Conservation (phyloP, 2,888 invertebrate species). For the Hemithea aestivaria region DNA sequence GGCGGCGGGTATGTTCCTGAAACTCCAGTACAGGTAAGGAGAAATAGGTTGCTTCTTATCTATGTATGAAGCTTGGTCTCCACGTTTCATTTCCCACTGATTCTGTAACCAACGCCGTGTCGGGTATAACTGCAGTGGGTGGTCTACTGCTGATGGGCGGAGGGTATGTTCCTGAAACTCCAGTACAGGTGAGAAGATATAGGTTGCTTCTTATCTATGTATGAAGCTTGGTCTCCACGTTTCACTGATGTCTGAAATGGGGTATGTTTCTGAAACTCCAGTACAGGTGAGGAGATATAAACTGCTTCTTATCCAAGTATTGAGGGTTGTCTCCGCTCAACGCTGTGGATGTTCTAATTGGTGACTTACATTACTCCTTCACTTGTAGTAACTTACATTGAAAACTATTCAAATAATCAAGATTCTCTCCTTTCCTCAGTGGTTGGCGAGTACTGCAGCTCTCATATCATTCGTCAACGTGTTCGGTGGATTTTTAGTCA, state of each 20-base stretch:
- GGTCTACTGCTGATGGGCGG: slow-evolving; percentile 93
- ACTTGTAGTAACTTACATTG: too few relatives aligned
- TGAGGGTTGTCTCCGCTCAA: slow-evolving; percentile 96
- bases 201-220: too few relatives aligned
- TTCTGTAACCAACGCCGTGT: slow-evolving; percentile 96
- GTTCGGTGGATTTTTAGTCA: slow-evolving; percentile 93
- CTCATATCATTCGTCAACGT: slow-evolving; percentile 94
- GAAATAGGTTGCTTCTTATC: too few relatives aligned
- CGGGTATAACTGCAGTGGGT: slow-evolving; percentile 95
- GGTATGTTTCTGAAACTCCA: slow-evolving; percentile 85
- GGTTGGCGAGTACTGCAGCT: slow-evolving; percentile 89
- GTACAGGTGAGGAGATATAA: slow-evolving; percentile 78
- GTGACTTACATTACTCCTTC: too few relatives aligned
- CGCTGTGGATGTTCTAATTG: slow-evolving; percentile 94
- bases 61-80: slow-evolving; percentile 97
- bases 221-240: slow-evolving; percentile 94
- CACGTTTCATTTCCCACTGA: slow-evolving; percentile 93
- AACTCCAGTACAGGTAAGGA: slow-evolving; percentile 83
- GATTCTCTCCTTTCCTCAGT: slow-evolving; percentile 50
- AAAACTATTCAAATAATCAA: too few relatives aligned
- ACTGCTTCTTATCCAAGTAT: too few relatives aligned
- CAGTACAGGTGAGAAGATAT: slow-evolving; percentile 79
- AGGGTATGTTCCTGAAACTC: slow-evolving; percentile 85
- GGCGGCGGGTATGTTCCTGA: slow-evolving; percentile 88
- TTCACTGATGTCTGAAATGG: slow-evolving; percentile 94